phyloP scores from a whole-genome alignment of 1,140 invertebrate species.

The Drosophila bocki region DNA sequence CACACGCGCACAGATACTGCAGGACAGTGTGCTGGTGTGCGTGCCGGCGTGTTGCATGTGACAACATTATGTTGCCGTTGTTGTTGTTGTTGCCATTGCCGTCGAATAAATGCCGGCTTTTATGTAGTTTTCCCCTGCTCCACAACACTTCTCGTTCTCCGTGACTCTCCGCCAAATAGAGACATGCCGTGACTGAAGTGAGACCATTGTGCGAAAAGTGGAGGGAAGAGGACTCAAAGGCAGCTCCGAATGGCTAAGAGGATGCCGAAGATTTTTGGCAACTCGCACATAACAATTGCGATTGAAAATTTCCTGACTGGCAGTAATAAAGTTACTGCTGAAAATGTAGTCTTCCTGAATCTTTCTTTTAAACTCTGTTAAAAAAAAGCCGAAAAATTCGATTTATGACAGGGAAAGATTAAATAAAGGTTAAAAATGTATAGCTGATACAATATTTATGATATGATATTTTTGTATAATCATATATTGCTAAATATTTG shows the following conservation, averaged over 20 bases:
- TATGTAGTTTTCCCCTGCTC: slow-evolving; percentile 52
- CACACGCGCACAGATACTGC: slow-evolving; percentile 33
- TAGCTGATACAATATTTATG: too few species aligned
- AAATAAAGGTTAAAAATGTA: too few species aligned
- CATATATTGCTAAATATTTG: too few species aligned
- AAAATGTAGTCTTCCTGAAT: slow-evolving; percentile 1
- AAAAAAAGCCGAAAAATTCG: not conserved
- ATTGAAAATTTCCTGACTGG: slow-evolving; percentile 36
- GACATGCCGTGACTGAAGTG: slow-evolving; percentile 61
- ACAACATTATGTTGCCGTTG: slow-evolving; percentile 71
- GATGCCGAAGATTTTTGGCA: slow-evolving; percentile 49
- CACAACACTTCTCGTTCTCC: not conserved
- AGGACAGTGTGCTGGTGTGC: slow-evolving; percentile 2
- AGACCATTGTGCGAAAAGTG: slow-evolving; percentile 39
- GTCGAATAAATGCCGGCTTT: slow-evolving; percentile 73
- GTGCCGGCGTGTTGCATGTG: slow-evolving; percentile 66
- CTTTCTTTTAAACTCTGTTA: not conserved
- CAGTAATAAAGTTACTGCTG: slow-evolving; percentile 4
- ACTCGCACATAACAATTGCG: slow-evolving; percentile 41
- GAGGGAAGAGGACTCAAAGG: slow-evolving; percentile 24
- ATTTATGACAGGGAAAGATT: too few species aligned
- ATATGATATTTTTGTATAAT: too few species aligned
- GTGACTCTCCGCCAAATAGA: slow-evolving; percentile 25
- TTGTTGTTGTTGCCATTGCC: slow-evolving; percentile 37
- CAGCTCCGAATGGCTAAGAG: slow-evolving; percentile 12